Evolutionary conservation across 2,113 vertebrate genomes (phyloP), one percentile per base, ranked within the genome.

Genomic region (Tragelaphus buxtoni): DNA sequence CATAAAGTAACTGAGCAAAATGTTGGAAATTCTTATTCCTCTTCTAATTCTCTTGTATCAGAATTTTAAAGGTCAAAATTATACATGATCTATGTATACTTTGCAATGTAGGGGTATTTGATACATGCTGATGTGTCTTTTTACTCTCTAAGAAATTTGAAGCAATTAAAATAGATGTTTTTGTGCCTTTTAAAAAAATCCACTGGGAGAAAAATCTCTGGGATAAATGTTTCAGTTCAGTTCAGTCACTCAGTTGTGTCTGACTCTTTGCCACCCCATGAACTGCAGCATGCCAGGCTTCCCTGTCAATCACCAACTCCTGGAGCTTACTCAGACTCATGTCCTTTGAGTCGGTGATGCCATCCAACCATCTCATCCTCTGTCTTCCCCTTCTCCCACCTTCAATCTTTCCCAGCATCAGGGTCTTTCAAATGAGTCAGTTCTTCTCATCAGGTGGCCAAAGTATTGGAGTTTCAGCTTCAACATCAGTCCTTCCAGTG

Each of bases 41-140:
- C 5, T 95, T 77, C 89, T 95, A 56, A 93, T 91, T 93, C 20
- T 96, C 89, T 95, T 91, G 6, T 74, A 69, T 65, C 5, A 45
- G 87, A 49, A 95, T 65, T 90, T 93, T 90, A 89, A 90, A 97
- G 61, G 4, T 53, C 47, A 58, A 84, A 90, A 76, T 92, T 82
- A 72, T n/a, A 26, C 5, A 49, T 80, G 47, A 63, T 93, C 5
- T 56, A 2, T 96, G 24, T 92, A 92, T 90, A 88, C 45, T 88
- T 90, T 82, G 18, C 87, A 51, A 92, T 74, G 7, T 86, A 74
- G 51, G 55, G 45, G 55, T 42, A 82, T 69, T 93, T 76, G 74
- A 79, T 92, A 24, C 28, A 93, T 92, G 28, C 39, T 79, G 58
- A 51, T 95, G 3, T 74, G 28, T 92, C 42, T 84, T 85, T 90